A percentile compares a stretch with the other conserved stretches of the same genome.
Evolutionary conservation across 2,113 vertebrate genomes (phyloP).

Genomic region (Bubo blakistoni): DNA sequence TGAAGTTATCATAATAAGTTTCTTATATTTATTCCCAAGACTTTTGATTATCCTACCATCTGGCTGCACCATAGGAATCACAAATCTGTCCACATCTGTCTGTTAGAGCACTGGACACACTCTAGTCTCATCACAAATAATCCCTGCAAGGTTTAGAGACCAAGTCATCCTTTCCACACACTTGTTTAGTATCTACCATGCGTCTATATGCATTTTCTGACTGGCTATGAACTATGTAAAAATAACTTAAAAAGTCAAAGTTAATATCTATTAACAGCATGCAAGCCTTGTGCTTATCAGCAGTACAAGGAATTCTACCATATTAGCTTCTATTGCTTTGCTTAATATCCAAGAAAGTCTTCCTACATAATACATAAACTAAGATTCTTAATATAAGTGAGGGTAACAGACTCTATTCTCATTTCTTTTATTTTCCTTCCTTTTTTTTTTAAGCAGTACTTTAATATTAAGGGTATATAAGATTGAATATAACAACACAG

Average conservation of each 20-base stretch:
- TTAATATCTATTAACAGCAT: not conserved
- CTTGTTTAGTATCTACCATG: not conserved
- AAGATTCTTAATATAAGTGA: not conserved
- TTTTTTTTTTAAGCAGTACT: not conserved
- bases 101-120: rapidly evolving
- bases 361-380: not conserved
- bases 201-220: not conserved
- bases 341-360: not conserved
- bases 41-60: not conserved
- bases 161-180: not conserved
- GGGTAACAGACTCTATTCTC: rapidly evolving
- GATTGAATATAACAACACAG: not conserved
- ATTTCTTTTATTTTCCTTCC: too few relatives aligned
- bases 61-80: not conserved
- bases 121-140: not conserved
- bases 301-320: not conserved
- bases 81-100: not conserved
- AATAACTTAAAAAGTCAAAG: not conserved
- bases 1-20: not conserved
- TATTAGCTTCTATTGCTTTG: not conserved
- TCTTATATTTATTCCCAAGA: not conserved
- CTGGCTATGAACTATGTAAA: not conserved
- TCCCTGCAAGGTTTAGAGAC: not conserved
- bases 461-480: not conserved
- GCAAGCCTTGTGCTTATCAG: not conserved